These are phyloP conservation scores for Rotaria macrura DNA, from an alignment of 2,888 invertebrate genomes.

Conservation along the genomic window DNA sequence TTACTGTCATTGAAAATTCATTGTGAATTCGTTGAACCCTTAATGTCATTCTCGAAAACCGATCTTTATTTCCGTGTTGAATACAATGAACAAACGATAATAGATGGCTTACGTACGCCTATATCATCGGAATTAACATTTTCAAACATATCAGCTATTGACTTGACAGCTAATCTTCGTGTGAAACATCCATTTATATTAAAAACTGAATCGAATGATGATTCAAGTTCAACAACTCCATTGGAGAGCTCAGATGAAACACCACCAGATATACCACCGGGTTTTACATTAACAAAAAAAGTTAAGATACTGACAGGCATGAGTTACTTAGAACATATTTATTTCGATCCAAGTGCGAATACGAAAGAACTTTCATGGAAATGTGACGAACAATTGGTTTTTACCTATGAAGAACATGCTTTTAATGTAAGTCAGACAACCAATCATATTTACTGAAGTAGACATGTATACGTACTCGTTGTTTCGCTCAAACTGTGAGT, in stretches of 20 bases:
- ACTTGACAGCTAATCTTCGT: slow-evolving; percentile 42
- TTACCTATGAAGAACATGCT: not conserved
- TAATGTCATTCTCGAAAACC: slow-evolving; percentile 48
- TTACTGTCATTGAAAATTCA: slow-evolving; percentile 47
- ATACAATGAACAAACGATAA: slow-evolving; percentile 37
- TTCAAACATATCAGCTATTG: slow-evolving; percentile 46
- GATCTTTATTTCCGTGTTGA: slow-evolving; percentile 47
- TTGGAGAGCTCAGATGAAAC: not conserved
- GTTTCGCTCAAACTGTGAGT: no score
- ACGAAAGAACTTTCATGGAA: slow-evolving; percentile 18
- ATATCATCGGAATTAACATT: slow-evolving; percentile 38
- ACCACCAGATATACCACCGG: not conserved
- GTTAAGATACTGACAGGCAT: not conserved
- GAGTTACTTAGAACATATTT: not conserved
- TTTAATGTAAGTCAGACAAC: not conserved
- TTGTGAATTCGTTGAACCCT: slow-evolving; percentile 48
- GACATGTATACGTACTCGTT: no score
- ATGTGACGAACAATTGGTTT: not conserved
- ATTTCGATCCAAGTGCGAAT: slow-evolving; percentile 15
- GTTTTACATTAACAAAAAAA: not conserved
- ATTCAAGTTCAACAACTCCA: not conserved
- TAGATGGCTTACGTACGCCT: not conserved
- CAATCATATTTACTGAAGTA: no score
- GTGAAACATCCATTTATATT: slow-evolving; percentile 42
- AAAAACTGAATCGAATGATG: not conserved